A percentile compares a stretch with the other conserved stretches of the same genome.
Conservation (phyloP, 2,113 vertebrate species). For the Rallus limicola region DNA sequence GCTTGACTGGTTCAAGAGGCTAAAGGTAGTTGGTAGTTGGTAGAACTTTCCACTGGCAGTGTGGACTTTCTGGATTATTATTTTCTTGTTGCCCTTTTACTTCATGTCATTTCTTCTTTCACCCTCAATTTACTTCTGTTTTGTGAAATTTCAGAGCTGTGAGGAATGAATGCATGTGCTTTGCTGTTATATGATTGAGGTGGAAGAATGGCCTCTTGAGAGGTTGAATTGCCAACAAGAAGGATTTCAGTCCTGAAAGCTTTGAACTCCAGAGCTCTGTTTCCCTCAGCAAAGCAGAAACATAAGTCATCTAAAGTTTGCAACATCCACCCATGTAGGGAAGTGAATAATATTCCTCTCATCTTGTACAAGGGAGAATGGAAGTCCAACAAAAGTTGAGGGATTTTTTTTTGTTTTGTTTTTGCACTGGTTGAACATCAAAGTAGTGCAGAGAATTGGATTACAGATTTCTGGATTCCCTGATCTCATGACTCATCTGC, state of each 20-base stretch:
- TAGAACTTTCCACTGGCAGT: not conserved
- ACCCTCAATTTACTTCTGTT: slow-evolving; percentile 13
- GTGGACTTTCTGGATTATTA: not conserved
- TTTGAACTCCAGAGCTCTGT: slow-evolving; percentile 39
- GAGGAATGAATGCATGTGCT: not conserved
- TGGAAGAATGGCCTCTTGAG: slow-evolving; percentile 31
- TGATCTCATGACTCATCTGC: not conserved
- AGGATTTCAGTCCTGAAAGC: slow-evolving; percentile 47
- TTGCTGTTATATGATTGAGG: not conserved
- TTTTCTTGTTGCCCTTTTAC: slow-evolving; percentile 25
- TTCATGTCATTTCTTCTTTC: slow-evolving; percentile 11
- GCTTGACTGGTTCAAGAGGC: not conserved
- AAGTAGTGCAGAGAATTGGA: not conserved
- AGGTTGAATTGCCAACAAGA: slow-evolving; percentile 16
- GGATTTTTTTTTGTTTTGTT: not conserved
- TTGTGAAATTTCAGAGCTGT: not conserved
- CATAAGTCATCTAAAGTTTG: slow-evolving; percentile 5
- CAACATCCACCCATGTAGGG: not conserved
- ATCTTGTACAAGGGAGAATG: not conserved
- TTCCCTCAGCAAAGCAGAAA: slow-evolving; percentile 26
- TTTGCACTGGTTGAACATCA: not conserved
- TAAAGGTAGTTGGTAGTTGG: not conserved
- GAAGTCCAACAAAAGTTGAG: not conserved
- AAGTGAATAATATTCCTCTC: slow-evolving; percentile 2
- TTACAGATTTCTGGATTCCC: slow-evolving; percentile 24